Conservation (phyloP, 2,888 invertebrate species). For the Phengaris alcon region DNA sequence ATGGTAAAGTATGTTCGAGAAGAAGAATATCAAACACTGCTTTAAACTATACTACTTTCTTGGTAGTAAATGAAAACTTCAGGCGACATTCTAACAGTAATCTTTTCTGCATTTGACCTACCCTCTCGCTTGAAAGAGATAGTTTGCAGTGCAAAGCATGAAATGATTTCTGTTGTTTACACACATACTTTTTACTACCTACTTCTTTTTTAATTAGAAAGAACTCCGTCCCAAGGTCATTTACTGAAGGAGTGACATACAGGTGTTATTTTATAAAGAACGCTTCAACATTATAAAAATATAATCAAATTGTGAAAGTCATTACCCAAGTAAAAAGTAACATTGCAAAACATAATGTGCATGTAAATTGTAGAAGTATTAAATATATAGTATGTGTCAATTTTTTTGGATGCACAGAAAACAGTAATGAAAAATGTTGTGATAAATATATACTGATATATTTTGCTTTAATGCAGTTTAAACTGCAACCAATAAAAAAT, state of each 20-base stretch:
- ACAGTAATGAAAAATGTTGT: neutral
- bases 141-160: neutral
- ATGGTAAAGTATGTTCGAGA: too few relatives aligned
- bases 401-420: neutral
- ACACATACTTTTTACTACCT: neutral
- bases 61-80: neutral
- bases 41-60: too few relatives aligned
- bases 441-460: neutral
- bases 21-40: too few relatives aligned
- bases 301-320: neutral
- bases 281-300: neutral
- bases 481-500: neutral
- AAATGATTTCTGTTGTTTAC: neutral
- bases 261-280: too few relatives aligned
- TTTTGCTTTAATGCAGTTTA: conserved; percentile 1
- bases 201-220: conserved; percentile 55
- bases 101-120: neutral
- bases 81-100: neutral
- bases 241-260: conserved; percentile 54
- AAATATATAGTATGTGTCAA: conserved; percentile 3
- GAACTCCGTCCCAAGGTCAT: conserved; percentile 77
- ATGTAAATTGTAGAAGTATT: neutral
- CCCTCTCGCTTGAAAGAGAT: neutral
- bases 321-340: conserved; percentile 46
- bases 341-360: neutral